These are phyloP conservation scores for Cydia fagiglandana DNA, from an alignment of 1,140 invertebrate genomes.

Conservation along the genomic window DNA sequence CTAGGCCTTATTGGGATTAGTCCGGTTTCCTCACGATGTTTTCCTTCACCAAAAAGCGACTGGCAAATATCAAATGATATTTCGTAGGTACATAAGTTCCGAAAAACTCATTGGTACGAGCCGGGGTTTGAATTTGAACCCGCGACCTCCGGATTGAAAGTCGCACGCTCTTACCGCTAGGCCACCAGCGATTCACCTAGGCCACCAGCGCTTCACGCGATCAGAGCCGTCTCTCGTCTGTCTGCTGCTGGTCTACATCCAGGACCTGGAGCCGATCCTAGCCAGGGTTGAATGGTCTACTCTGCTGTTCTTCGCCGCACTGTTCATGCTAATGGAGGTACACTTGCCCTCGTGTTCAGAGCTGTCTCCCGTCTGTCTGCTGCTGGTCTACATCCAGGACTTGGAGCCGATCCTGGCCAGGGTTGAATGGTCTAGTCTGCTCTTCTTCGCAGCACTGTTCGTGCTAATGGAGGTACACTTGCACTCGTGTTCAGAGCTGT, in stretches of 20 bases:
- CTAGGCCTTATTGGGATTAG: too few relatives aligned
- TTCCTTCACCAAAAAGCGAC: too few relatives aligned
- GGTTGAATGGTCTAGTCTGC: conserved; percentile 93
- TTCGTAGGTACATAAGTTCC: too few relatives aligned
- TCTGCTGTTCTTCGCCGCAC: conserved; percentile 91
- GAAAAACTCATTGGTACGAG: too few relatives aligned
- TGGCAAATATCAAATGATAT: too few relatives aligned
- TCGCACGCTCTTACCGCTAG: too few relatives aligned
- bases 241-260: conserved; percentile 85
- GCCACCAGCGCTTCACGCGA: too few relatives aligned
- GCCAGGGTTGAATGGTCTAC: conserved; percentile 94
- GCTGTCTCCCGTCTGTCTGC: conserved; percentile 82
- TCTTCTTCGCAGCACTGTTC: conserved; percentile 79
- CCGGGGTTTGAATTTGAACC: too few relatives aligned
- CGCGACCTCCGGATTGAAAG: too few relatives aligned
- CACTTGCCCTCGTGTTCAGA: neutral
- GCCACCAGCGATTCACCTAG: too few relatives aligned
- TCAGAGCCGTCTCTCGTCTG: conserved; percentile 90
- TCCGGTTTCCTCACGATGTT: too few relatives aligned
- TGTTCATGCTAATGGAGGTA: conserved; percentile 94
- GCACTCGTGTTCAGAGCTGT: too few relatives aligned
- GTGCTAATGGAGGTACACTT: conserved; percentile 89
- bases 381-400: conserved; percentile 81
- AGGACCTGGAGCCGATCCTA: conserved; percentile 90
- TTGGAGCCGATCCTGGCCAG: conserved; percentile 89